A percentile compares a stretch with the other conserved stretches of the same genome.
Evolutionary conservation across 2,113 vertebrate genomes (phyloP).

Genomic region (Hippocampus comes): DNA sequence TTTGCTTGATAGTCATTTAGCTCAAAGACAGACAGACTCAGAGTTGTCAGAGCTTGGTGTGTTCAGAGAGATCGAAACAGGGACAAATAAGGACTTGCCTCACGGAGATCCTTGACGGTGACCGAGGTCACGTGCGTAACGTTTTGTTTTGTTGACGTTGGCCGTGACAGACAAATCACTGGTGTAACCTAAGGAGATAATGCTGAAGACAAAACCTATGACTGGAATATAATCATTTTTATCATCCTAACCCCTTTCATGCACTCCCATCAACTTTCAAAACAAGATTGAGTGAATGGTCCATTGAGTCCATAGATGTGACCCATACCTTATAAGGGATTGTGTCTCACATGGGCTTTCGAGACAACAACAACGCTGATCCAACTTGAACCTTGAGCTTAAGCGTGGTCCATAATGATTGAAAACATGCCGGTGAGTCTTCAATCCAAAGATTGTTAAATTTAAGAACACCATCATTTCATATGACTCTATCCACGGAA

Average conservation of each 20-base stretch:
- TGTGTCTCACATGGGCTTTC: background rate
- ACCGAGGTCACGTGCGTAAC: constrained; percentile 27
- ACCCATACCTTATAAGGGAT: constrained; percentile 36
- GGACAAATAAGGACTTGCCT: constrained; percentile 59
- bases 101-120: constrained; percentile 24
- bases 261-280: constrained; percentile 21
- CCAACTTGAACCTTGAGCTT: background rate
- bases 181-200: constrained; percentile 26
- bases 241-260: constrained; percentile 24
- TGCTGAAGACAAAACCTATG: constrained; percentile 22
- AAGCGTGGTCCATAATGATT: background rate
- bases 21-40: constrained; percentile 4
- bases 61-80: constrained; percentile 23
- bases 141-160: constrained; percentile 54
- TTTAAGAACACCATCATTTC: background rate
- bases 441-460: background rate
- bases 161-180: constrained; percentile 31
- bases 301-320: background rate
- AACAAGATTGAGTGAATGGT: constrained; percentile 5
- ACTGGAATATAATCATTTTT: constrained; percentile 27
- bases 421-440: background rate
- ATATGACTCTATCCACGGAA: background rate
- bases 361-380: background rate
- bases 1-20: background rate
- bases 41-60: background rate